phyloP scores from a whole-genome alignment of 2,113 vertebrate species.

The Rhinopithecus roxellana region DNA sequence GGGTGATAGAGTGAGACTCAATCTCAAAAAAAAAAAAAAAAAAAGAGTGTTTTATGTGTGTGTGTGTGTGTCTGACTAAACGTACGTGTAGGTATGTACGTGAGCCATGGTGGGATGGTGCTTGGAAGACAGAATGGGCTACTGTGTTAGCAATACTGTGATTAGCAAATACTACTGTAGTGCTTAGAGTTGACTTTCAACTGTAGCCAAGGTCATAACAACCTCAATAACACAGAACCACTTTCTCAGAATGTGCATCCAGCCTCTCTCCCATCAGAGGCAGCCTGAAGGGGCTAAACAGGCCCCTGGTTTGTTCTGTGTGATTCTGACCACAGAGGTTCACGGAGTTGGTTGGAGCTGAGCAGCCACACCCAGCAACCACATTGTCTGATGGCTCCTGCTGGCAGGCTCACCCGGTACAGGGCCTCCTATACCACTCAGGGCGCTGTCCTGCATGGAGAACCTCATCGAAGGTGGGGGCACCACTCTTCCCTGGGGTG shows the following conservation, averaged over 20 bases:
- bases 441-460: background rate
- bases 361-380: background rate
- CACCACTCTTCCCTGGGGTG: fast-evolving
- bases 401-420: background rate
- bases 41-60: too few relatives aligned
- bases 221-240: fast-evolving
- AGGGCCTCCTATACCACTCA: fast-evolving
- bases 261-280: background rate
- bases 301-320: fast-evolving
- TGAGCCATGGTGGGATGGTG: fast-evolving
- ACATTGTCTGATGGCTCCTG: background rate
- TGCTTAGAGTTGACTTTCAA: fast-evolving
- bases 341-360: fast-evolving
- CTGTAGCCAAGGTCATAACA: fast-evolving
- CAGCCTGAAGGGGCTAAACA: fast-evolving
- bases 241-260: fast-evolving
- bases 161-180: fast-evolving
- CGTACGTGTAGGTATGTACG: fast-evolving
- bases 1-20: too few relatives aligned
- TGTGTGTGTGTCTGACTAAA: fast-evolving
- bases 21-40: too few relatives aligned
- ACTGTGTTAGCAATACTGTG: fast-evolving
- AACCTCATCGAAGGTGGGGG: background rate
- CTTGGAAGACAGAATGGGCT: background rate
- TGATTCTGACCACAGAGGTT: background rate